phyloP scores from a whole-genome alignment of 2,797 vertebrate genomes.

The Spinus olivaceus region DNA sequence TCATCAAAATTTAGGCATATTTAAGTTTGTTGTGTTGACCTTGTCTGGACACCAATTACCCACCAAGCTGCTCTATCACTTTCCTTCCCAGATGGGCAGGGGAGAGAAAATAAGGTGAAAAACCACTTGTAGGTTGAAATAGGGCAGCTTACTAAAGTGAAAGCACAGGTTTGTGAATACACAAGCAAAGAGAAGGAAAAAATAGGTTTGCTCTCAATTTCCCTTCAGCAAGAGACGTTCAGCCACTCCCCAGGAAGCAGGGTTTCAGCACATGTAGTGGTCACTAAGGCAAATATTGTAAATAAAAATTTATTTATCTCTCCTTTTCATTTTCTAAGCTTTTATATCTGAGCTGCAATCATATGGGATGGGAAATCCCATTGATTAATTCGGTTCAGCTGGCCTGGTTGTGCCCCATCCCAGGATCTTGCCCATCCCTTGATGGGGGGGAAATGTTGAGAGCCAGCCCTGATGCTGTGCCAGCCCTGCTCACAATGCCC shows the following conservation, averaged over 20 bases:
- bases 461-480: not conserved
- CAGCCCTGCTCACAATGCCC: rapidly evolving
- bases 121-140: not conserved
- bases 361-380: not conserved
- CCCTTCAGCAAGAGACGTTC: not conserved
- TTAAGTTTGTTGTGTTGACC: not conserved
- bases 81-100: not conserved
- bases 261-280: rapidly evolving
- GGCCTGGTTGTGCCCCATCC: not conserved
- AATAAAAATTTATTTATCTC: too few relatives aligned
- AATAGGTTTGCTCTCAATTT: not conserved
- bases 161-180: not conserved
- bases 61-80: not conserved
- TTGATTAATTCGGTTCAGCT: not conserved
- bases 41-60: not conserved
- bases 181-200: not conserved
- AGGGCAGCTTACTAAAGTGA: not conserved
- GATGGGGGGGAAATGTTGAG: rapidly evolving
- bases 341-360: not conserved
- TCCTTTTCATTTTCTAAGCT: not conserved
- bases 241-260: not conserved
- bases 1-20: not conserved
- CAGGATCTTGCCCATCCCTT: not conserved
- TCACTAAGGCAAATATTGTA: not conserved
- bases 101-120: not conserved